Conservation (phyloP, 2,797 vertebrate species). For the Crypturellus tataupa region DNA sequence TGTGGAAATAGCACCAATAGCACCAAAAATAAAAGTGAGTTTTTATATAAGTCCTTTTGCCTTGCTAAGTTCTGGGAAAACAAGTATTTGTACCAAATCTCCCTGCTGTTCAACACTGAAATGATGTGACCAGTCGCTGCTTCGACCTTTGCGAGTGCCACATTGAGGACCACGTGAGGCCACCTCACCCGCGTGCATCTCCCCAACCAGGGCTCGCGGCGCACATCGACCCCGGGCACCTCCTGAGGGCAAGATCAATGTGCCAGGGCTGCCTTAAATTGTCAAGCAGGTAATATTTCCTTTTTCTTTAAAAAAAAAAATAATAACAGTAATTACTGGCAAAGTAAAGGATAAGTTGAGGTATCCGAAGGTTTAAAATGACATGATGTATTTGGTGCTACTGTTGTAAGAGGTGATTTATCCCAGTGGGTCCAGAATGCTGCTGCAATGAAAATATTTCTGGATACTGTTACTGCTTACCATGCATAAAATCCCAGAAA, state of each 20-base stretch:
- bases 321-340: slow-evolving; percentile 74
- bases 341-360: slow-evolving; percentile 58
- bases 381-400: slow-evolving; percentile 70
- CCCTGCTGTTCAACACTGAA: background rate
- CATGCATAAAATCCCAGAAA: slow-evolving; percentile 30
- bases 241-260: slow-evolving; percentile 61
- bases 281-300: slow-evolving; percentile 63
- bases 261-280: slow-evolving; percentile 55
- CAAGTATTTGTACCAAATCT: background rate
- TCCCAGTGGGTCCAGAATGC: slow-evolving; percentile 20
- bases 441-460: slow-evolving; percentile 43
- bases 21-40: background rate
- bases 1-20: background rate
- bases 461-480: slow-evolving; percentile 46
- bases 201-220: background rate
- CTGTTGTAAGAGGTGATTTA: slow-evolving; percentile 69
- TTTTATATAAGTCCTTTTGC: background rate
- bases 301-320: background rate
- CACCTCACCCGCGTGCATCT: background rate
- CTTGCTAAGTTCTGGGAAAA: background rate
- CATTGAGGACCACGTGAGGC: background rate
- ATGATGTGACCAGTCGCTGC: background rate
- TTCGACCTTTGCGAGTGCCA: background rate
- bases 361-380: slow-evolving; percentile 69
- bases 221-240: background rate